Percentiles rank a stretch among this genome's conserved stretches.
These are phyloP conservation scores for Zaprionus taronus DNA, from an alignment of 1,140 invertebrate species.

Conservation along the genomic window DNA sequence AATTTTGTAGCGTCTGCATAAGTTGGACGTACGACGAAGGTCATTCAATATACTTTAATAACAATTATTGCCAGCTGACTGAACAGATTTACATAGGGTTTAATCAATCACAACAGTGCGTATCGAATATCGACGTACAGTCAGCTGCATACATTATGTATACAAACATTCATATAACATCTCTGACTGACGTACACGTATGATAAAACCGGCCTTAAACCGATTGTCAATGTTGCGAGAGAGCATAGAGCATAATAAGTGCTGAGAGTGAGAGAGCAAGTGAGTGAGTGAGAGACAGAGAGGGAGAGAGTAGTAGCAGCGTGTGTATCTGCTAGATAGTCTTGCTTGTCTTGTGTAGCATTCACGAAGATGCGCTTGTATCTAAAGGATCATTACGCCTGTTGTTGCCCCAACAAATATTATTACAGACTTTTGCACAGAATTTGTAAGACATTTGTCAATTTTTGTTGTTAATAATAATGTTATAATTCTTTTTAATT, in stretches of 20 bases:
- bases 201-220: slow-evolving; percentile 8
- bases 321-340: slow-evolving; percentile 34
- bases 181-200: neutral
- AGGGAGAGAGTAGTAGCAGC: slow-evolving; percentile 1
- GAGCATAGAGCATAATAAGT: slow-evolving; percentile 21
- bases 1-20: slow-evolving; percentile 13
- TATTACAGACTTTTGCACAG: slow-evolving; percentile 23
- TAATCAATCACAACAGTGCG: slow-evolving; percentile 48
- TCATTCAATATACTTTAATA: slow-evolving; percentile 24
- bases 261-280: slow-evolving; percentile 20
- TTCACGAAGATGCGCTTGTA: slow-evolving; percentile 76
- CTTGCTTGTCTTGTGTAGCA: slow-evolving; percentile 36
- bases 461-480: neutral
- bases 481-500: slow-evolving; percentile 1
- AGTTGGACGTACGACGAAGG: slow-evolving; percentile 16
- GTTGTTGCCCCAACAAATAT: slow-evolving; percentile 33
- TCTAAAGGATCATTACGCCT: slow-evolving; percentile 69
- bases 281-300: neutral
- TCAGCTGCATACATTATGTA: neutral
- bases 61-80: slow-evolving; percentile 39
- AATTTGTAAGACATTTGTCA: slow-evolving; percentile 55
- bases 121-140: slow-evolving; percentile 36
- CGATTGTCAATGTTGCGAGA: slow-evolving; percentile 17
- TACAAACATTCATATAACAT: neutral
- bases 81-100: slow-evolving; percentile 23